Evolutionary conservation across 2,888 invertebrate species (phyloP), one percentile per base, ranked within the genome.

Genomic region (Phyto melanocephala): DNA sequence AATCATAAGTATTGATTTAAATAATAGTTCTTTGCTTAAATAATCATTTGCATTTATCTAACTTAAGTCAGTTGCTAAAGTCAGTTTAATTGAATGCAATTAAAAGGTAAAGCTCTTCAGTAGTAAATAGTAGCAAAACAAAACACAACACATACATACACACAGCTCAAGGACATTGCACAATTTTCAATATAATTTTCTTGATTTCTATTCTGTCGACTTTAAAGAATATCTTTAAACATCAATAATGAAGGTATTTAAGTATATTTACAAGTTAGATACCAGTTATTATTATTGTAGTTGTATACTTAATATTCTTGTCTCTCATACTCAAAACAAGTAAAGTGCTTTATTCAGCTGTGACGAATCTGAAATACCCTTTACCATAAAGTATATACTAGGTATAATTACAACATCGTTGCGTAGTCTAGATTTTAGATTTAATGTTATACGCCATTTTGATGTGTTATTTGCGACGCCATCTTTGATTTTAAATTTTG

Each of bases 1-100:
- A 74, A 65, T 74, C 74, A 65, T 52, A 54, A 42, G 74, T 63
- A 74, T 74, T 37, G 42, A 65, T 65, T 35, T 45, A 74, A 74
- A 56, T 65, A 20, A 65, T 63, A 65, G 45, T 54, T 63, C 63
- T 74, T 74, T 54, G n/a, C 42, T 74, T 63, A 54, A 74, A 22
- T 54, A 2, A 54, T 22, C 35, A 74, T 65, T 65, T 65, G 42
- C 35, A 65, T 74, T 22, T 15, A 33, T 54, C 54, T 54, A 52
- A 63, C 52, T 52, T 45, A 13, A 56, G 35, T 47, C 20, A 10
- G 17, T 47, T 15, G 17, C 15, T 45, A 7, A 45, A 45, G 40
- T 62, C 47, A 20, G 42, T 74, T 63, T 74, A 63, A 63, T 74
- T 62, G 28, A 40, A 63, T 63, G 28, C 62, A 63, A 63, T 40